Conservation (phyloP, 2,113 vertebrate genomes). For the Elaphurus davidianus region DNA sequence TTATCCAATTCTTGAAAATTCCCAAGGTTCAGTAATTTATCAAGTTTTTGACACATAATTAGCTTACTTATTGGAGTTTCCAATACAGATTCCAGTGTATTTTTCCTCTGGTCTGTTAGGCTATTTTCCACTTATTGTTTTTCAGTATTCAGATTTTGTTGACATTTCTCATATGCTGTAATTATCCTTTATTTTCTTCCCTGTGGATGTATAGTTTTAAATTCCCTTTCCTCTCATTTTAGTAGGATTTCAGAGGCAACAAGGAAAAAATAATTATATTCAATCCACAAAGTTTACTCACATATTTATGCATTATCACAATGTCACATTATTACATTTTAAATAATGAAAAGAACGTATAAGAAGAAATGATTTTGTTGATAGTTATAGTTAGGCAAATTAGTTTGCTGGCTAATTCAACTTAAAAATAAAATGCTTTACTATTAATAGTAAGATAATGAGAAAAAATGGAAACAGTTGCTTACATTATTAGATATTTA, state of each 20-base stretch:
- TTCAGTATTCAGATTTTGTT: constrained; percentile 28
- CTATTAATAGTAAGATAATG: not conserved
- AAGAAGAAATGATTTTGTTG: not conserved
- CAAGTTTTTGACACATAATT: constrained; percentile 6
- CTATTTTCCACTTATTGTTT: not conserved
- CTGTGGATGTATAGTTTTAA: not conserved
- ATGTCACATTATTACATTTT: not conserved
- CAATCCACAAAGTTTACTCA: not conserved
- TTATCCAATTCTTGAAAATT: not conserved
- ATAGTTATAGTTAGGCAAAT: not conserved
- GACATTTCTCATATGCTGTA: not conserved
- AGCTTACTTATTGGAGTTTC: constrained; percentile 9
- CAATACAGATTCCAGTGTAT: not conserved
- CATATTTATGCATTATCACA: not conserved
- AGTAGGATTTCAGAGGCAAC: not conserved
- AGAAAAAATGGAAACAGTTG: not conserved
- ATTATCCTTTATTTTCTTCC: not conserved
- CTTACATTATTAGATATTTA: not conserved
- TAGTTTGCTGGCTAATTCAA: not conserved
- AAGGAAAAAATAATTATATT: not conserved
- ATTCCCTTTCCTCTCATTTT: constrained; percentile 1
- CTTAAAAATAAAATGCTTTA: not conserved
- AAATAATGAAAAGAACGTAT: not conserved
- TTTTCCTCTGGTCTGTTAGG: not conserved
- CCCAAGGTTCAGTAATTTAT: constrained; percentile 1